Percentiles rank a stretch among this genome's conserved stretches.
These are phyloP conservation scores for Chouioia cunea DNA, from an alignment of 2,888 invertebrate species.

Conservation along the genomic window DNA sequence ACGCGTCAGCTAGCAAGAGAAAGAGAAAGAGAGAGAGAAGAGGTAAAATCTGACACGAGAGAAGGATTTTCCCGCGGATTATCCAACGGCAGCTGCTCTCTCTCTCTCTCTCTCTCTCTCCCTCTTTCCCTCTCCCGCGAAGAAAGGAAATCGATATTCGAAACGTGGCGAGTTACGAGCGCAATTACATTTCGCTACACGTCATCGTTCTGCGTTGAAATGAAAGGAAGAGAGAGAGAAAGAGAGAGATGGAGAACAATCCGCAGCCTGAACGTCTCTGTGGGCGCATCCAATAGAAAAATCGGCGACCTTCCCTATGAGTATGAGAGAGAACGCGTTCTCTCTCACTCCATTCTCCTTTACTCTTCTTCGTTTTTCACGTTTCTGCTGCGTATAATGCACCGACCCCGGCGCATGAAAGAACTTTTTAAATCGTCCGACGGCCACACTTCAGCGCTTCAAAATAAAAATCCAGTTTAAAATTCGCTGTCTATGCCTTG, in stretches of 20 bases:
- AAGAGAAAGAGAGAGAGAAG: background rate
- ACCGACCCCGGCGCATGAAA: conserved; percentile 23
- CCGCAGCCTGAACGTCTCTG: conserved; percentile 32
- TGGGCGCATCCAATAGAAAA: conserved; percentile 36
- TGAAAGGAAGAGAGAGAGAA: conserved; percentile 27
- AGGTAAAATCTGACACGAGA: conserved; percentile 42
- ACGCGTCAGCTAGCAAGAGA: background rate
- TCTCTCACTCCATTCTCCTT: conserved; percentile 34
- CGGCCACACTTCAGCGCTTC: conserved; percentile 20
- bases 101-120: no score
- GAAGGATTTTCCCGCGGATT: conserved; percentile 45
- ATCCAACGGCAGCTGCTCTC: conserved; percentile 14
- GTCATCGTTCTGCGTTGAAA: conserved; percentile 37
- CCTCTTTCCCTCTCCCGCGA: conserved; percentile 1
- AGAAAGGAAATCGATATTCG: conserved; percentile 48
- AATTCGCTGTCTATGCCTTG: conserved; percentile 24
- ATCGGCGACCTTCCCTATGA: conserved; percentile 12
- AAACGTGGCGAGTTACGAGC: conserved; percentile 46
- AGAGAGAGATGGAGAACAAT: no score
- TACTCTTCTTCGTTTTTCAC: conserved; percentile 45
- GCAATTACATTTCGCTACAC: conserved; percentile 47
- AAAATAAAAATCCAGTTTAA: conserved; percentile 44
- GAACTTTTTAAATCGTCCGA: conserved; percentile 45
- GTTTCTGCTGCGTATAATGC: conserved; percentile 46
- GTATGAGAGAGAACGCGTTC: background rate